phyloP scores from a whole-genome alignment of 2,113 vertebrate genomes.

The Daboia siamensis region DNA sequence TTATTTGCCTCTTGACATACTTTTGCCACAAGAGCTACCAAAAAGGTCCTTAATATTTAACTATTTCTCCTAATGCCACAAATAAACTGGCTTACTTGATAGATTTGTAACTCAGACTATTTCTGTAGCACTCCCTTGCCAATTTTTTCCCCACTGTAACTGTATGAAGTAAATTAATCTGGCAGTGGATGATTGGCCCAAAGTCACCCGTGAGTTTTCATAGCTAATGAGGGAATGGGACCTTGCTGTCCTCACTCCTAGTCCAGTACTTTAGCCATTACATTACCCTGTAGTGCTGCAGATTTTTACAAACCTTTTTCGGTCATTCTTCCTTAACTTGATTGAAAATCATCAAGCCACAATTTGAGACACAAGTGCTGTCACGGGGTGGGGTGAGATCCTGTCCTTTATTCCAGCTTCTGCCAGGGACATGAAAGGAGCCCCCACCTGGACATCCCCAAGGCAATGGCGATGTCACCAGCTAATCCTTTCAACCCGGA shows the following conservation, averaged over 20 bases:
- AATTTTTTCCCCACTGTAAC: not conserved
- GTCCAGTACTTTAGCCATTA: not conserved
- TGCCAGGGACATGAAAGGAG: not conserved
- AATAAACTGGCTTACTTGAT: not conserved
- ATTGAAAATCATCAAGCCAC: not conserved
- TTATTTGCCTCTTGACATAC: not conserved
- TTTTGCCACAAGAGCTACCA: not conserved
- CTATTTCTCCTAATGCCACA: not conserved
- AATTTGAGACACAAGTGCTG: not conserved
- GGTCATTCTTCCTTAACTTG: not conserved
- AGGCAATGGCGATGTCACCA: not conserved
- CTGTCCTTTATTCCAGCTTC: not conserved
- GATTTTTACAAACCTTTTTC: not conserved
- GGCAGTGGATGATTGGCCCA: not conserved
- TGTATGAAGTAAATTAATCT: not conserved
- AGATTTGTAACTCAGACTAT: not conserved
- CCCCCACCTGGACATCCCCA: not conserved
- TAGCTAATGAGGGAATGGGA: not conserved
- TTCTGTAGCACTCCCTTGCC: not conserved
- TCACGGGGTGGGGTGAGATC: not conserved
- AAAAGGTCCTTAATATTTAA: not conserved
- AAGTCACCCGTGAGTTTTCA: not conserved
- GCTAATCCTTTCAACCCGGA: not conserved
- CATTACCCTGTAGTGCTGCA: not conserved
- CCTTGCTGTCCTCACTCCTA: not conserved